Base-by-base conservation (phyloP, 2,113 vertebrate genomes). In the Canis aureus region DNA sequence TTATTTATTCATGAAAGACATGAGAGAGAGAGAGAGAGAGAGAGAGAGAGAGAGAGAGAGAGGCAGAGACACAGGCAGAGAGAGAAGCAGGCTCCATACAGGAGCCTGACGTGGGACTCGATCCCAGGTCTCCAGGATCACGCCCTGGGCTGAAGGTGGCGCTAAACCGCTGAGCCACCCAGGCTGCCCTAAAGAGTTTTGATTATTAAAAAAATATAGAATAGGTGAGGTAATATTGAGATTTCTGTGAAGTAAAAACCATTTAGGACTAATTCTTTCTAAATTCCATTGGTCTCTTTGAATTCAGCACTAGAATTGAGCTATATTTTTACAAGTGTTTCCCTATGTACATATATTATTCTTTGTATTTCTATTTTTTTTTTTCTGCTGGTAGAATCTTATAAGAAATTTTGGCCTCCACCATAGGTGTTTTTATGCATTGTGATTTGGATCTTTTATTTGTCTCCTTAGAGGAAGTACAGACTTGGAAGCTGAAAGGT, bases 251-350 rank as follows among this genome's bases (percentile, higher is more conserved):
- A 74, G 22, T 69, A 74, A 84, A 90, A 93, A 38, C 1, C n/a
- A 59, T n/a, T 69, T 57, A 57, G 16, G 3, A 86, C 12, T 57
- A 89, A 43, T 93, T 67, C 38, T 88, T 93, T 60, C 51, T 84
- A 76, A 87, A 96, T 95, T 81, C 32, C 29, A 17, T 43, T 87
- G 38, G 2, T 74, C 23, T 73, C 83, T 93, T 87, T 76, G 80
- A 89, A 69, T 67, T 86, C 96, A 76, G 55, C 7, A 62, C 67
- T 90, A 55, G n/a, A 92, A 57, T 76, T 92, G 73, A 90, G 49
- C 55, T 66, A 1, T 86, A 49, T 57, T 90, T 91, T 78, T 62
- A 12, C 4, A 79, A 69, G 11, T 81, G 22, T 85, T 95, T 95
- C 27, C 16, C 64, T n/a, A 7, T 69, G 66, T 86, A 59, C 1